Percentiles rank a stretch among this genome's conserved stretches.
phyloP scores from a whole-genome alignment of 1,140 invertebrate species.

The Dufourea novaeangliae region DNA sequence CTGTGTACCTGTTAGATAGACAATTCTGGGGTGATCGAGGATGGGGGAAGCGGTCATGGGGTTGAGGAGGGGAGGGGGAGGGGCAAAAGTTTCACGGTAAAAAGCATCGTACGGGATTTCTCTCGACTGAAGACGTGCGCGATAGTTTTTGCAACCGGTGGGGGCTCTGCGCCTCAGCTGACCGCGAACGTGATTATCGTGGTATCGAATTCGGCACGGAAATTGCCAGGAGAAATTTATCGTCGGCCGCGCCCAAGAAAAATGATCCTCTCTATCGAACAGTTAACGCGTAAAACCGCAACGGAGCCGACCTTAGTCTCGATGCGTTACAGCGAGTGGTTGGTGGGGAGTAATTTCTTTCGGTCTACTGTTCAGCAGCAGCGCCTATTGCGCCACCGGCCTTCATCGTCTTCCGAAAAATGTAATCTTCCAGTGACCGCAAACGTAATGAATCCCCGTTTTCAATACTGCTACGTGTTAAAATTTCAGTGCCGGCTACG shows the following conservation, averaged over 20 bases:
- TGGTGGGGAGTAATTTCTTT: slow-evolving; percentile 25
- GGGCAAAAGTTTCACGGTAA: slow-evolving; percentile 37
- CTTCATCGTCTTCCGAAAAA: not conserved
- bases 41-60: not conserved
- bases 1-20: slow-evolving; percentile 11
- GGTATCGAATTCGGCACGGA: slow-evolving; percentile 56
- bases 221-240: slow-evolving; percentile 47
- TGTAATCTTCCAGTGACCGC: not conserved
- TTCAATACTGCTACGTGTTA: not conserved
- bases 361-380: not conserved
- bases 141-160: slow-evolving; percentile 38
- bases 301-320: slow-evolving; percentile 19
- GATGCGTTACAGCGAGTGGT: not conserved
- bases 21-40: slow-evolving; percentile 18
- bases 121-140: slow-evolving; percentile 24
- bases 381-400: not conserved
- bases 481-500: too few relatives aligned
- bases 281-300: slow-evolving; percentile 38
- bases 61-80: not conserved
- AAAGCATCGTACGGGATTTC: slow-evolving; percentile 27
- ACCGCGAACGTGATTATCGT: slow-evolving; percentile 54
- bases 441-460: slow-evolving; percentile 26
- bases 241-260: slow-evolving; percentile 21
- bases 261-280: slow-evolving; percentile 22
- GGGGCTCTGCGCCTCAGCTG: slow-evolving; percentile 5